A percentile compares a stretch with the other conserved stretches of the same genome.
phyloP scores from a whole-genome alignment of 2,888 invertebrate species.

The Perizoma affinitatum region DNA sequence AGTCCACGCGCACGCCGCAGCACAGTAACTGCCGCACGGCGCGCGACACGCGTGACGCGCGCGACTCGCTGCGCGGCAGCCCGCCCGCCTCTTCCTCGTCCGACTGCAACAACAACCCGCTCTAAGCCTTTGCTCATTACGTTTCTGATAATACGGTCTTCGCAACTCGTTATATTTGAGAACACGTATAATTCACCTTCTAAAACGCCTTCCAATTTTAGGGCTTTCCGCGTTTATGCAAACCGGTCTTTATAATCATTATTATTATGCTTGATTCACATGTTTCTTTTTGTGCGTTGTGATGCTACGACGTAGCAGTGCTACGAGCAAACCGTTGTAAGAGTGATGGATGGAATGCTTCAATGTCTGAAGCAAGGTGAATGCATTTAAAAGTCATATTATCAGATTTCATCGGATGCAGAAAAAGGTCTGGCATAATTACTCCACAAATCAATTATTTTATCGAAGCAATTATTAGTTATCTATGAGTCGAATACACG shows the following conservation, averaged over 20 bases:
- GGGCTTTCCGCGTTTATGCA: too few species aligned
- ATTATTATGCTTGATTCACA: too few species aligned
- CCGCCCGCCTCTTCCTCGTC: constrained; percentile 75
- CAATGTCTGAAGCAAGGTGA: too few species aligned
- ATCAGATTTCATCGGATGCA: background rate
- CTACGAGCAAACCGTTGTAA: too few species aligned
- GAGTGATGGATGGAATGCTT: too few species aligned
- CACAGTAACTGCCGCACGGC: constrained; percentile 71
- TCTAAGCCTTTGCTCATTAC: background rate
- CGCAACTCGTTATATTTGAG: background rate
- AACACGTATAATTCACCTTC: background rate
- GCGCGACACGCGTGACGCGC: constrained; percentile 65
- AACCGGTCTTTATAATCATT: too few species aligned
- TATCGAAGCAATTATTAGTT: constrained; percentile 5
- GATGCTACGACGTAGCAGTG: constrained; percentile 5
- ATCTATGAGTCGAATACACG: constrained; percentile 1
- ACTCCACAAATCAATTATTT: constrained; percentile 1
- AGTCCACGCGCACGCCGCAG: constrained; percentile 66
- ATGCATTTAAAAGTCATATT: background rate
- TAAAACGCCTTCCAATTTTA: too few species aligned
- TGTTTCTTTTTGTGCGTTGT: background rate
- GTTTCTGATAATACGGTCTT: background rate
- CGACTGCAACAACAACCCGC: constrained; percentile 63
- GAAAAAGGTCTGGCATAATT: background rate
- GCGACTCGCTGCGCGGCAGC: constrained; percentile 75